phyloP scores from a whole-genome alignment of 2,888 invertebrate genomes.

The Hirtodrosophila cameraria region DNA sequence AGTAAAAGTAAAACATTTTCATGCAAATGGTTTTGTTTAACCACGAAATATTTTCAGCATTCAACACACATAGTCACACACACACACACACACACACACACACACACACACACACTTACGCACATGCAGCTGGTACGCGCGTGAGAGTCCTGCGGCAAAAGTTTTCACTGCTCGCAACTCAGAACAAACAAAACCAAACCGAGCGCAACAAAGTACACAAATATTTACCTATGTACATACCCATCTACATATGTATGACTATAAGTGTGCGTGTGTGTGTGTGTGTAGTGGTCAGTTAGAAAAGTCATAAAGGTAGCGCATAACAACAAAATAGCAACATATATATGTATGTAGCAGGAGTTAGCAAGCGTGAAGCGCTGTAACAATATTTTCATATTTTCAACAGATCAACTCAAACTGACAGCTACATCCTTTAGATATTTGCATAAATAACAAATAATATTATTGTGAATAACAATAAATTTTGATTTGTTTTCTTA shows the following conservation, averaged over 20 bases:
- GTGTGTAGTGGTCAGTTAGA: conserved; percentile 32
- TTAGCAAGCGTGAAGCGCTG: conserved; percentile 12
- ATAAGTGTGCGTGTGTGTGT: neutral
- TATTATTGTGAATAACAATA: too few species aligned
- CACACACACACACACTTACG: conserved; percentile 13
- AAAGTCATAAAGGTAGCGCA: conserved; percentile 40
- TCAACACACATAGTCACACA: conserved; percentile 41
- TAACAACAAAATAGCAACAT: conserved; percentile 9
- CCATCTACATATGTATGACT: neutral
- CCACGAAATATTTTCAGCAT: conserved; percentile 72
- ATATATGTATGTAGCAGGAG: too few species aligned
- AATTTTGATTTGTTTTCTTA: too few species aligned
- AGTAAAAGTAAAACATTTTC: conserved; percentile 70
- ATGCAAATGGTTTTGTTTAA: conserved; percentile 72
- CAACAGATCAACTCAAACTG: conserved; percentile 2
- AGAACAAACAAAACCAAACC: conserved; percentile 75
- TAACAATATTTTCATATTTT: conserved; percentile 19
- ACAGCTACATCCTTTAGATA: too few species aligned
- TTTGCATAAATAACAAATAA: too few species aligned
- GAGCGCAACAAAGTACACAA: conserved; percentile 73
- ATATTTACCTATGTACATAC: conserved; percentile 64
- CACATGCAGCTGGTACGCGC: conserved; percentile 12
- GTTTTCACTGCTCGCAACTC: conserved; percentile 59
- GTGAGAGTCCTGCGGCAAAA: conserved; percentile 63
- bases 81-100: conserved; percentile 6